Base-by-base conservation (phyloP, 30 jellyfish, hydroid and myxozoan species). In the Aurelia aurita complex sp. Pacific region DNA sequence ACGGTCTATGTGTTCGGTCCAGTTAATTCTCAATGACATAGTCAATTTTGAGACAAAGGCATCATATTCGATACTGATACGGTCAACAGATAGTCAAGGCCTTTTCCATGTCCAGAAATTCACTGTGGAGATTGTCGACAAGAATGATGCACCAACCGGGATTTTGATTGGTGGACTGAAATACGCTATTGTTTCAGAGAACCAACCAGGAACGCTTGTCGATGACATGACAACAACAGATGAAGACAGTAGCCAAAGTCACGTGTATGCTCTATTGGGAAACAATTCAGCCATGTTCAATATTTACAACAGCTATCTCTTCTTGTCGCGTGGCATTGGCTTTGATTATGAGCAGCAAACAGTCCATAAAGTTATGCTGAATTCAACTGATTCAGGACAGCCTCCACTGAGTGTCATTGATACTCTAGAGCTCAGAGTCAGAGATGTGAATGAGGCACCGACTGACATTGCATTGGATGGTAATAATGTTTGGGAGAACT, bases 361-460 rank as follows among this genome's bases (percentile, higher is more conserved):
- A 1, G 59, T n/a, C 5, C 81, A 74, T 38, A 18, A 14, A 54
- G 77, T 82, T 66, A 70, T 67, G 18, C 35, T 82, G 16, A 40
- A 66, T 10, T 66, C 93, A 8, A 75, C 84, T 12, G 98, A 94
- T 74, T 63, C 88, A 51, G 98, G 98, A 36, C 54, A 23, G 60
- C 98, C 97, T 12, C 91, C 86, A 2, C 18, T 86, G 96, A 89
- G 90, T 59, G 40, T 94, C 67, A 51, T 33, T 17, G 85, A 73
- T 5, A 67, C 94, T 2, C 75, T 94, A 19, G 90, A 77, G 81
- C 78, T 94, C 11, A 38, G 76, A 64, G 85, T 94, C 29, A 62
- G 32, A 38, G 98, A 94, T 81, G 98, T 88, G 46, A 94, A 94
- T 43, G 98, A 94, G 64, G 90, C 90, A 35, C 97, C 98, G 3